Conservation (phyloP, 2,888 invertebrate genomes). For the Trissonchulus latispiculum region DNA sequence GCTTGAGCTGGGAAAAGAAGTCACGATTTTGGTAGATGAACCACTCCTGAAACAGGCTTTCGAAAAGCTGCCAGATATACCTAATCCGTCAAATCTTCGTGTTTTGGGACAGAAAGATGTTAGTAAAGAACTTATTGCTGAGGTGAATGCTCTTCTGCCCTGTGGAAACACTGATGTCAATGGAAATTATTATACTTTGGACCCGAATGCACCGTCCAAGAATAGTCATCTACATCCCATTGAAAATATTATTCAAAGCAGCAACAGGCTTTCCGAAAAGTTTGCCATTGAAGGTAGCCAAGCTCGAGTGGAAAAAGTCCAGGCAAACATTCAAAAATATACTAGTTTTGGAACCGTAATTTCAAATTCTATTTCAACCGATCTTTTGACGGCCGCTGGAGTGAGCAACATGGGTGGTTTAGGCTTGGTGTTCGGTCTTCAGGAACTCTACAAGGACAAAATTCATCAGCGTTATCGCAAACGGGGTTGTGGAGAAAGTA, state of each 20-base stretch:
- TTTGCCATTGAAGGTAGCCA: too few relatives aligned
- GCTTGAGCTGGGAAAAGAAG: neutral
- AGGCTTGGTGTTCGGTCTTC: neutral
- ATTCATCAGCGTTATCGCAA: neutral
- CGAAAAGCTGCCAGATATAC: too few relatives aligned
- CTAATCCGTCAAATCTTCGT: too few relatives aligned
- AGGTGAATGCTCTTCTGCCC: too few relatives aligned
- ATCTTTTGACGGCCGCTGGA: neutral
- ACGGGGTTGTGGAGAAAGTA: neutral
- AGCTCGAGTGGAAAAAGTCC: too few relatives aligned
- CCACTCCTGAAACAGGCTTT: neutral
- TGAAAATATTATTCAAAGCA: too few relatives aligned
- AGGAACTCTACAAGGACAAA: neutral
- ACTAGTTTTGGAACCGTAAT: neutral
- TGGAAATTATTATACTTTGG: neutral
- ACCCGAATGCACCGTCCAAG: neutral
- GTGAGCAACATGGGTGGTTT: neutral
- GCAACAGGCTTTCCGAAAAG: neutral
- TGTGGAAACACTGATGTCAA: too few relatives aligned
- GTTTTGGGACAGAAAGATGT: too few relatives aligned
- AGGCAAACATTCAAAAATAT: neutral
- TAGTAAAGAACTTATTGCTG: too few relatives aligned
- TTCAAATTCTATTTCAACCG: neutral
- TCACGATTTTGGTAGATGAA: neutral
- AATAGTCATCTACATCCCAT: neutral